Conservation (phyloP, 2,888 invertebrate genomes). For the Eremobia ochroleuca region DNA sequence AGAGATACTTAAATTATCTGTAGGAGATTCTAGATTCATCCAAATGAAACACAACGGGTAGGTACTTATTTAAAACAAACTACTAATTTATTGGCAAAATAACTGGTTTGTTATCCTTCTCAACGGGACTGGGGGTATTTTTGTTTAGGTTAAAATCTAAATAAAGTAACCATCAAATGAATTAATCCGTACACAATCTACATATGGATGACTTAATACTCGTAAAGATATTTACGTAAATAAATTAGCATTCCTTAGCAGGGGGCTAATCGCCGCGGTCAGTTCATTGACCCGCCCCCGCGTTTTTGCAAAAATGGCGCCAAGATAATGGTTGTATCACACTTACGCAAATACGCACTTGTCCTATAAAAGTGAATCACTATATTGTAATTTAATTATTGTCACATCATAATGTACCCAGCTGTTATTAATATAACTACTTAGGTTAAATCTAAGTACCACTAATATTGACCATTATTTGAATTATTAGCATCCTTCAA, state of each 20-base stretch:
- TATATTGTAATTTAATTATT: not conserved
- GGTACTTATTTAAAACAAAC: too few species aligned
- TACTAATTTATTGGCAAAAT: too few species aligned
- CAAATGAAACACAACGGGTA: not conserved
- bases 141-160: constrained; percentile 17
- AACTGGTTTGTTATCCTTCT: not conserved
- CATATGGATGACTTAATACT: constrained; percentile 50
- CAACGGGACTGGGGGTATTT: constrained; percentile 12
- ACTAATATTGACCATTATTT: not conserved
- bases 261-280: constrained; percentile 42
- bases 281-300: constrained; percentile 56
- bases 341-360: constrained; percentile 3
- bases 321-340: not conserved
- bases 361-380: not conserved
- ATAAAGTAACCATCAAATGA: constrained; percentile 13
- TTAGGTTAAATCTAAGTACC: too few species aligned
- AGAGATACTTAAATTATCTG: too few species aligned
- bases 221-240: constrained; percentile 37
- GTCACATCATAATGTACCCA: not conserved
- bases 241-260: constrained; percentile 54
- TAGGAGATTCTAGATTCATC: too few species aligned
- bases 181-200: constrained; percentile 27
- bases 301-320: constrained; percentile 60
- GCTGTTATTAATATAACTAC: not conserved
- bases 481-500: not conserved